phyloP scores from a whole-genome alignment of 2,113 vertebrate genomes.

The Alligator mississippiensis region DNA sequence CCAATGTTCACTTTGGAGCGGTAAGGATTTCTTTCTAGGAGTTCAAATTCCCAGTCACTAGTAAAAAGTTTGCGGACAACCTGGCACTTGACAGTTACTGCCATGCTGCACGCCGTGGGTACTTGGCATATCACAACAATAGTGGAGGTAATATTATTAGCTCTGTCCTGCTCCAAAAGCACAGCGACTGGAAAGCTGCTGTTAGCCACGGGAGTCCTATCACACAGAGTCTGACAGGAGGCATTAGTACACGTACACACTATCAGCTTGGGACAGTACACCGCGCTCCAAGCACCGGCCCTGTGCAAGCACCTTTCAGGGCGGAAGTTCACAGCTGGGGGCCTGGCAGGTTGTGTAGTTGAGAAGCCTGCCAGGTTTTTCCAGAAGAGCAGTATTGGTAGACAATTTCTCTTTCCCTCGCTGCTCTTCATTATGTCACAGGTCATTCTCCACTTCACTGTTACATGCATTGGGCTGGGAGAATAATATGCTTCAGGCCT shows the following conservation, averaged over 20 bases:
- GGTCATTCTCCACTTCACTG: too few relatives aligned
- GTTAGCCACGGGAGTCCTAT: background rate
- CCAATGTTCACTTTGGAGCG: accelerated
- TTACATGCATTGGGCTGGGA: too few relatives aligned
- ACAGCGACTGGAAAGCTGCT: background rate
- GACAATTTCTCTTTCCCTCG: too few relatives aligned
- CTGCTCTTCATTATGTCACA: too few relatives aligned
- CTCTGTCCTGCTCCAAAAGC: background rate
- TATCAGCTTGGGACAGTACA: background rate
- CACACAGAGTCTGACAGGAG: background rate
- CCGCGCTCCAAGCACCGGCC: background rate
- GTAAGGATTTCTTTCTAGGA: background rate
- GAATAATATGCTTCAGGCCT: too few relatives aligned
- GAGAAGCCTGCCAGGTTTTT: too few relatives aligned
- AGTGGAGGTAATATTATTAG: background rate
- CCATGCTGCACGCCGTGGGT: background rate
- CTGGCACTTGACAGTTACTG: background rate
- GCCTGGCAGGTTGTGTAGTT: too few relatives aligned
- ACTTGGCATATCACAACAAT: background rate
- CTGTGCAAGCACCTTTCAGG: background rate
- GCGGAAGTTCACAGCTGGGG: background rate
- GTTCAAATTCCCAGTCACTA: background rate
- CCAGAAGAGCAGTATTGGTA: too few relatives aligned
- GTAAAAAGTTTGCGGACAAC: background rate
- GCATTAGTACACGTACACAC: background rate